phyloP scores from a whole-genome alignment of 2,113 vertebrate species.

The Anarhynchus alexandrinus region DNA sequence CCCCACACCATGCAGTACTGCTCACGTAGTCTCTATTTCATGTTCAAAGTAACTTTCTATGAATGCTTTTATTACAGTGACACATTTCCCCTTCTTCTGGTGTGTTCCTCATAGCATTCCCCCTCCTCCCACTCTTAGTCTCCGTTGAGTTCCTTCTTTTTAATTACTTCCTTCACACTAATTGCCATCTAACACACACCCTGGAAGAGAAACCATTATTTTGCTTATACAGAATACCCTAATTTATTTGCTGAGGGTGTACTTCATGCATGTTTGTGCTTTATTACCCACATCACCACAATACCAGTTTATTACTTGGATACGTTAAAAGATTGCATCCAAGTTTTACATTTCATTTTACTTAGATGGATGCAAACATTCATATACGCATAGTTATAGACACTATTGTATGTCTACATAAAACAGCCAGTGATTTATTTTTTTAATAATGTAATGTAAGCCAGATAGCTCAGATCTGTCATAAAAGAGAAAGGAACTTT shows the following conservation, averaged over 20 bases:
- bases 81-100: not conserved
- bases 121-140: not conserved
- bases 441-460: not conserved
- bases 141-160: not conserved
- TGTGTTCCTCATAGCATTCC: not conserved
- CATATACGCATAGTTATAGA: not conserved
- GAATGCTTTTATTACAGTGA: not conserved
- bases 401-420: not conserved
- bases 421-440: not conserved
- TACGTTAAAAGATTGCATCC: not conserved
- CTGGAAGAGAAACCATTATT: not conserved
- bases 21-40: not conserved
- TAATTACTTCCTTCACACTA: not conserved
- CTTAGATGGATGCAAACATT: not conserved
- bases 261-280: not conserved
- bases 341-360: not conserved
- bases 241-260: not conserved
- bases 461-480: not conserved
- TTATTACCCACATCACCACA: not conserved
- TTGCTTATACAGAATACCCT: not conserved
- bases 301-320: not conserved
- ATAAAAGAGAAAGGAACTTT: not conserved
- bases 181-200: not conserved
- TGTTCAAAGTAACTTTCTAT: not conserved
- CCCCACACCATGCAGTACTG: not conserved